Conservation (phyloP, 2,888 invertebrate species). For the Drosophila subsilvestris region DNA sequence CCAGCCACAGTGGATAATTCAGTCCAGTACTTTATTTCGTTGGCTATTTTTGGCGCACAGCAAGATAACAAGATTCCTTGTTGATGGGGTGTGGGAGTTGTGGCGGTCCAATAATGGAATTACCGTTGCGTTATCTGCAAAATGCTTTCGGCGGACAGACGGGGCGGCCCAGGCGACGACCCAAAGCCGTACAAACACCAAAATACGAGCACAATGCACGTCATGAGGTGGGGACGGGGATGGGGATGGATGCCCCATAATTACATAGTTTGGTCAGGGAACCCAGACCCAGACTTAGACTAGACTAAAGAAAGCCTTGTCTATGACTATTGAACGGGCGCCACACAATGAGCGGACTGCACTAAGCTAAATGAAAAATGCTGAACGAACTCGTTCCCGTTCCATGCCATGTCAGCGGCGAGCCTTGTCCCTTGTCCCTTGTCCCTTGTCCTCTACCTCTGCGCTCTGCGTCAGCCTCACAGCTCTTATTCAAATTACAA, state of each 20-base stretch:
- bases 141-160: slow-evolving; percentile 57
- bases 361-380: slow-evolving; percentile 75
- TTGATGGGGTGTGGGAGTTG: slow-evolving; percentile 16
- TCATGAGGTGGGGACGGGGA: neutral
- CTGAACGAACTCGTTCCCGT: slow-evolving; percentile 37
- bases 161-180: slow-evolving; percentile 31
- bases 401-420: neutral
- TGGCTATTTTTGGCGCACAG: slow-evolving; percentile 44
- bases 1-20: slow-evolving; percentile 14
- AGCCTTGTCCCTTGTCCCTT: neutral
- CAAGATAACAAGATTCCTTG: slow-evolving; percentile 17
- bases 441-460: slow-evolving; percentile 9
- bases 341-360: slow-evolving; percentile 59
- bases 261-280: slow-evolving; percentile 49
- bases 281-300: slow-evolving; percentile 15
- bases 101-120: slow-evolving; percentile 65
- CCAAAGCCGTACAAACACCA: slow-evolving; percentile 42
- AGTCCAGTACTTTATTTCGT: slow-evolving; percentile 24
- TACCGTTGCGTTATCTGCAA: slow-evolving; percentile 70
- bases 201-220: slow-evolving; percentile 47
- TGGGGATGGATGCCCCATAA: slow-evolving; percentile 49
- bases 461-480: slow-evolving; percentile 15
- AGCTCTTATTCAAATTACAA: slow-evolving; percentile 74
- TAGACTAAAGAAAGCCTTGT: slow-evolving; percentile 31
- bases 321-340: slow-evolving; percentile 44